These are phyloP conservation scores for Trachelus stipa DNA, from an alignment of 2,888 invertebrate genomes.

Conservation along the genomic window DNA sequence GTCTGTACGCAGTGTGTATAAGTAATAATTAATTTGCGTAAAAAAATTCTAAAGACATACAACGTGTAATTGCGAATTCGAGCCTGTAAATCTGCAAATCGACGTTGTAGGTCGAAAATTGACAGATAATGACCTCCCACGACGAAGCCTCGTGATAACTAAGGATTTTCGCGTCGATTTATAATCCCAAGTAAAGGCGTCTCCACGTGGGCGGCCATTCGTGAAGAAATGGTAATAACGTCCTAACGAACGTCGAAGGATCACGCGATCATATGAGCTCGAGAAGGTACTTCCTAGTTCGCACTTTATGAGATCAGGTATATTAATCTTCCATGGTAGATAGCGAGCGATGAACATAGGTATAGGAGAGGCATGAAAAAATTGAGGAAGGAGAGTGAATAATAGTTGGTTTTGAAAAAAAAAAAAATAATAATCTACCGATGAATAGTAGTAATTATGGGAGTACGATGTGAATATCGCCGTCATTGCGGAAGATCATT, in stretches of 20 bases:
- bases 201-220: constrained; percentile 38
- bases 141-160: neutral
- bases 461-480: neutral
- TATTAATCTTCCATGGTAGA: neutral
- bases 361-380: neutral
- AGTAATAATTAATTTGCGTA: constrained; percentile 1
- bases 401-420: neutral
- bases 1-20: neutral
- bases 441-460: neutral
- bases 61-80: neutral
- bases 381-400: neutral
- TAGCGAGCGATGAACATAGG: neutral
- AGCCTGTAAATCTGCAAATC: neutral
- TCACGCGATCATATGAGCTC: constrained; percentile 28
- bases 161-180: constrained; percentile 40
- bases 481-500: neutral
- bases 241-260: constrained; percentile 46
- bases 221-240: constrained; percentile 28
- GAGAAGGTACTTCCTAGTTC: constrained; percentile 43
- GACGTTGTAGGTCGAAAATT: constrained; percentile 49
- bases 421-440: neutral
- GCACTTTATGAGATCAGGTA: constrained; percentile 15
- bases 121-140: constrained; percentile 42
- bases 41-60: neutral
- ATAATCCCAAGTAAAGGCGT: constrained; percentile 50